Evolutionary conservation across 1,140 invertebrate species (phyloP), one percentile per base, ranked within the genome.

Genomic region (Sitodiplosis mosellana): DNA sequence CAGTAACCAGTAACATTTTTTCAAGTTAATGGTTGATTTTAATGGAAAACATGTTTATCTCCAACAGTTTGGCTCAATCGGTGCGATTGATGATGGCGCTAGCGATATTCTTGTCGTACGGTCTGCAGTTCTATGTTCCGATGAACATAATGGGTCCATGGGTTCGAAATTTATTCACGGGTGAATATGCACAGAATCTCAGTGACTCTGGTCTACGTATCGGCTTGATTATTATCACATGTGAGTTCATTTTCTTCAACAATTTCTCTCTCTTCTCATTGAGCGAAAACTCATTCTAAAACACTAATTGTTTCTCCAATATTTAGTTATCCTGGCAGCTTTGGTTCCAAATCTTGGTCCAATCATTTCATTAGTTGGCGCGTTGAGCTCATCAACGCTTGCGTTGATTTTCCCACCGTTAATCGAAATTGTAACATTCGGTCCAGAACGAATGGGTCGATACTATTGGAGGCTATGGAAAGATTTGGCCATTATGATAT

Each of bases 101-200:
- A 1, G 79, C 86, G 1, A 88, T 92, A 52, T 89, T 89, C 56
- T 69, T 91, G 10, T 86, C 84, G 0, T 93, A 90, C 61, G 79
- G 83, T 20, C 71, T 95, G 15, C 89, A 94, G 65, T 84, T 93
- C 52, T 95, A 93, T 65, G 89, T 95, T 21, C 87, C 90, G 4
- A 78, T 92, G 59, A 81, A 81, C 52, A 89, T 94, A 49, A 76
- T 91, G 19, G 91, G 87, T 79, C 85, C 87, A 1, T 70, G 64
- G 47, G 64, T 86, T 14, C 73, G 74, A 57, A 65, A 66, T 17
- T 69, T 74, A 52, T 72, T 82, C 53, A 65, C 73, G 10, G 72
- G 74, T 1, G 70, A 73, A 48, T 63, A 68, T 45, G 66, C 68
- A 12, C 71, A 77, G 52, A 63, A 71, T 44, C 60, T 80, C 34